Evolutionary conservation across 2,797 vertebrate genomes (phyloP).

Genomic region (Eleutherodactylus coqui): DNA sequence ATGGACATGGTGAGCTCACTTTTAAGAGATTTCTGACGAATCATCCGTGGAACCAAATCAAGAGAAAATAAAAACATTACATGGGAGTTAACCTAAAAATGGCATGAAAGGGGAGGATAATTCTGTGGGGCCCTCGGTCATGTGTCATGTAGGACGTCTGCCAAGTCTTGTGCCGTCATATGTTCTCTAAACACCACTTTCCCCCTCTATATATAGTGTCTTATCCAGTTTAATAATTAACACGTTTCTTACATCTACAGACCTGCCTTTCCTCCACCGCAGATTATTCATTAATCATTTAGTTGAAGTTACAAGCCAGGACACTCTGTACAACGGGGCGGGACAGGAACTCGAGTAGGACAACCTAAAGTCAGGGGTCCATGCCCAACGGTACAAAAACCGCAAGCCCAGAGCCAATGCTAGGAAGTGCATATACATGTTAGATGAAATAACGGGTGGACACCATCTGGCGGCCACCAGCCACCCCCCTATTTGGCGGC

Average conservation of each 20-base stretch:
- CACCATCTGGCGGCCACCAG: no score
- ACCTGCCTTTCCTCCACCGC: background rate
- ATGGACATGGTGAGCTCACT: no score
- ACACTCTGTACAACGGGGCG: background rate
- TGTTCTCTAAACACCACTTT: constrained; percentile 40
- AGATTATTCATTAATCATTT: constrained; percentile 2
- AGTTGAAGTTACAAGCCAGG: background rate
- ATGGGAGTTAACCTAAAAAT: background rate
- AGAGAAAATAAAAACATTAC: background rate
- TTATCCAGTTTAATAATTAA: constrained; percentile 27
- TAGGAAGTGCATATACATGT: no score
- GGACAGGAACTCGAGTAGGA: background rate
- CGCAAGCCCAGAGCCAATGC: background rate
- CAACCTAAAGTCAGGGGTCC: background rate
- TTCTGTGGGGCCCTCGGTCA: constrained; percentile 5
- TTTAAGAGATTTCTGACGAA: no score
- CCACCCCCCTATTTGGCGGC: no score
- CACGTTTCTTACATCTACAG: background rate
- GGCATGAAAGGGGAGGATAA: background rate
- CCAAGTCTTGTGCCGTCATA: constrained; percentile 37
- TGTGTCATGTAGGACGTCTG: constrained; percentile 10
- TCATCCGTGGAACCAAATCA: no score
- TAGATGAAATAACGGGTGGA: no score
- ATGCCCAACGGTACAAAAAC: background rate
- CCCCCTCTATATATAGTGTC: constrained; percentile 34